Evolutionary conservation across 2,797 vertebrate species (phyloP).

Genomic region (Sebastolobus alascanus): DNA sequence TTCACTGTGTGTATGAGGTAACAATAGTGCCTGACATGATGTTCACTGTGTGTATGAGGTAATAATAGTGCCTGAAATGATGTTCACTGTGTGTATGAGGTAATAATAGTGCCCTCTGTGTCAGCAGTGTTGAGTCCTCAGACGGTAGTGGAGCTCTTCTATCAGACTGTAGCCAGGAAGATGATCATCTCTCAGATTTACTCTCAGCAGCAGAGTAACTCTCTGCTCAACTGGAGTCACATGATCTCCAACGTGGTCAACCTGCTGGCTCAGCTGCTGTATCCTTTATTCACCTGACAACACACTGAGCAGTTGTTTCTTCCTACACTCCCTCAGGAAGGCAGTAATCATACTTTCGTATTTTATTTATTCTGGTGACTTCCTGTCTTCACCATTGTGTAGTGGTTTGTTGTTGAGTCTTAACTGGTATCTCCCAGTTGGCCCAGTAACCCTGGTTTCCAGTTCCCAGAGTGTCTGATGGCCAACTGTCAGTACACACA

Average conservation of each 20-base stretch:
- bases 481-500: slow-evolving; percentile 95
- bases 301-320: background rate
- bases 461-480: slow-evolving; percentile 96
- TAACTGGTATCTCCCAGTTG: slow-evolving; percentile 83
- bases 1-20: background rate
- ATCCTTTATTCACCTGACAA: slow-evolving; percentile 81
- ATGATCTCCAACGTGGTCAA: slow-evolving; percentile 87
- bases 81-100: background rate
- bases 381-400: background rate
- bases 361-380: background rate
- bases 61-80: background rate
- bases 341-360: background rate
- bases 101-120: background rate
- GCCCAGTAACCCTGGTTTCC: slow-evolving; percentile 93
- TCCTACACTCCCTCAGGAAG: background rate
- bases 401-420: slow-evolving; percentile 34
- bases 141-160: slow-evolving; percentile 95
- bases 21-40: background rate
- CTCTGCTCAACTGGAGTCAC: slow-evolving; percentile 89
- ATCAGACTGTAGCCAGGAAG: slow-evolving; percentile 91
- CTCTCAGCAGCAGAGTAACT: slow-evolving; percentile 77
- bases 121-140: slow-evolving; percentile 88
- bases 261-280: slow-evolving; percentile 92
- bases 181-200: slow-evolving; percentile 89
- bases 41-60: too few relatives aligned